Percentiles rank a stretch among this genome's conserved stretches.
phyloP scores from a whole-genome alignment of 2,888 invertebrate genomes.

The Trachelus stipa region DNA sequence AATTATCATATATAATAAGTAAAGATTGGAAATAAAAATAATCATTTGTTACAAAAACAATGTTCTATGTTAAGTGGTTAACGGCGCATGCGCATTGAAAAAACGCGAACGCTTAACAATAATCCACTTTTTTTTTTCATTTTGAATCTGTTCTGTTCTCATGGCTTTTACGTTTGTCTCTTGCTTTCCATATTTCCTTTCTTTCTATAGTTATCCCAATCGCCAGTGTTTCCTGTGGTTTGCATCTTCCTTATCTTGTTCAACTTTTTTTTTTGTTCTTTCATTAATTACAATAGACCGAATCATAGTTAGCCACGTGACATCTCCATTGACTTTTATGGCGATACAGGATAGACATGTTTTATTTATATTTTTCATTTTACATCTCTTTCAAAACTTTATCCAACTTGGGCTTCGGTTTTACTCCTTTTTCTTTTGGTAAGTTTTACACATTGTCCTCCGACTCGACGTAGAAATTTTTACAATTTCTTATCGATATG shows the following conservation, averaged over 20 bases:
- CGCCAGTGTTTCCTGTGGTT: not conserved
- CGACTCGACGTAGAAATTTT: not conserved
- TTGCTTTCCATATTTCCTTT: slow-evolving; percentile 9
- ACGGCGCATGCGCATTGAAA: slow-evolving; percentile 14
- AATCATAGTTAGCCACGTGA: slow-evolving; percentile 15
- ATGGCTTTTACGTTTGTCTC: not conserved
- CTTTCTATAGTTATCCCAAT: not conserved
- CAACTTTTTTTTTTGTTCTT: slow-evolving; percentile 19
- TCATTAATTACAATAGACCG: slow-evolving; percentile 28
- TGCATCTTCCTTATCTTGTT: slow-evolving; percentile 5
- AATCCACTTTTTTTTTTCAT: slow-evolving; percentile 24
- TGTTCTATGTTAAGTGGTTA: slow-evolving; percentile 37
- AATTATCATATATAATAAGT: slow-evolving; percentile 44
- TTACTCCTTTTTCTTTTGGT: not conserved
- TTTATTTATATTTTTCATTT: not conserved
- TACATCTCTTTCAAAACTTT: not conserved
- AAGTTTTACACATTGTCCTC: not conserved
- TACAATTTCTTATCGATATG: not conserved
- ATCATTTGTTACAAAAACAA: slow-evolving; percentile 56
- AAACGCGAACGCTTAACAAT: slow-evolving; percentile 34
- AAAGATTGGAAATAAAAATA: slow-evolving; percentile 55
- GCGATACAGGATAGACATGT: slow-evolving; percentile 21
- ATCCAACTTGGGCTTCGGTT: not conserved
- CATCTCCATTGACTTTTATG: slow-evolving; percentile 10
- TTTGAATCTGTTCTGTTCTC: not conserved